Evolutionary conservation across 2,888 invertebrate species (phyloP).

Genomic region (Melinaea menophilus): DNA sequence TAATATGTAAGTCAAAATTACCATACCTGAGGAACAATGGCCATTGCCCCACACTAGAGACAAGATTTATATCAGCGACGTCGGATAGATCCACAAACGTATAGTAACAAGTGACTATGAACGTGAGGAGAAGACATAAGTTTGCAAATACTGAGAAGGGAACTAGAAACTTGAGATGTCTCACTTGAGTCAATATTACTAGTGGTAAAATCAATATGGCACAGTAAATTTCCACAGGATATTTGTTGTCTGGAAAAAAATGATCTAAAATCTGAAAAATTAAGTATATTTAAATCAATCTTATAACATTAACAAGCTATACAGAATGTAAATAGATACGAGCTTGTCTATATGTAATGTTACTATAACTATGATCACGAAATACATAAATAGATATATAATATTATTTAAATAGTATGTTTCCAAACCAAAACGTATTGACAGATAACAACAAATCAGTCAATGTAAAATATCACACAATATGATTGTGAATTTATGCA

Average conservation of each 20-base stretch:
- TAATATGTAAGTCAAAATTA: no score
- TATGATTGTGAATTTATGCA: no score
- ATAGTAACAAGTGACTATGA: conserved; percentile 89
- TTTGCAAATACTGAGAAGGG: conserved; percentile 94
- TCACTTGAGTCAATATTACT: conserved; percentile 81
- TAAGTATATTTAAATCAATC: conserved; percentile 4
- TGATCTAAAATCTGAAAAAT: conserved; percentile 75
- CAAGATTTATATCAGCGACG: conserved; percentile 45
- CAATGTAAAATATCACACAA: no score
- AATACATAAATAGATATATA: no score
- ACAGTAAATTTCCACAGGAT: conserved; percentile 80
- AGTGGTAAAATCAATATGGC: conserved; percentile 82
- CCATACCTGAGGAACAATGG: conserved; percentile 46
- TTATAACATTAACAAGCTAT: neutral
- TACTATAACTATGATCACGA: no score
- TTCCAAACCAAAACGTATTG: no score
- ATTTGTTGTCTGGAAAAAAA: conserved; percentile 53
- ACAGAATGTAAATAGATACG: no score
- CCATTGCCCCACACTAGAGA: conserved; percentile 75
- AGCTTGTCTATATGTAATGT: no score
- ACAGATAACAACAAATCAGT: no score
- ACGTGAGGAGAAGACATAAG: conserved; percentile 84
- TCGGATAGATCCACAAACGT: conserved; percentile 78
- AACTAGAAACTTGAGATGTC: conserved; percentile 89
- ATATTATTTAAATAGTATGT: no score